Percentiles rank a stretch among this genome's conserved stretches.
Conservation (phyloP, 1,140 invertebrate genomes). For the Zaprionus kolodkinae region DNA sequence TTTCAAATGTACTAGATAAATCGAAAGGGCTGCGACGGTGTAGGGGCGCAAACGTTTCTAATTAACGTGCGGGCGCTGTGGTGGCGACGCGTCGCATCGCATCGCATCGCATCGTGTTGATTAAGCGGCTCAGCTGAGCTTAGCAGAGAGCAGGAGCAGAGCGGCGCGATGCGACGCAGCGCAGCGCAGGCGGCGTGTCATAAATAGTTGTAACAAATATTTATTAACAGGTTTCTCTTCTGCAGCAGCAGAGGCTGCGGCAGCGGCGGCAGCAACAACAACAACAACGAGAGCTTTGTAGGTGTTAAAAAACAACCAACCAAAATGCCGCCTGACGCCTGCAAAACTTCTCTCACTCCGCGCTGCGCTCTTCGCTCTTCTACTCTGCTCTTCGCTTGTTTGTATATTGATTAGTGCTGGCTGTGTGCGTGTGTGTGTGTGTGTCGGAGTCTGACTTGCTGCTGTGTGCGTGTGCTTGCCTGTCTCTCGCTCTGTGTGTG, state of each 20-base stretch:
- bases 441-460: neutral
- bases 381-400: slow-evolving; percentile 26
- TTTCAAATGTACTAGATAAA: too few relatives aligned
- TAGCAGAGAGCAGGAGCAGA: neutral
- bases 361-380: neutral
- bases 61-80: slow-evolving; percentile 9
- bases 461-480: neutral
- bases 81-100: neutral
- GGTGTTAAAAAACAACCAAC: slow-evolving; percentile 77
- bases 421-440: neutral
- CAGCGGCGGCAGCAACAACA: too few relatives aligned
- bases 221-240: slow-evolving; percentile 23
- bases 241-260: slow-evolving; percentile 12
- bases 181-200: neutral
- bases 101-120: neutral
- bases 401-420: slow-evolving; percentile 51
- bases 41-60: slow-evolving; percentile 1
- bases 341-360: slow-evolving; percentile 28
- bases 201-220: slow-evolving; percentile 27
- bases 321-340: slow-evolving; percentile 69
- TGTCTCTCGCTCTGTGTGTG: neutral
- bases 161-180: neutral
- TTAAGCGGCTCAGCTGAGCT: slow-evolving; percentile 4
- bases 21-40: too few relatives aligned
- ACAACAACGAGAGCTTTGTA: slow-evolving; percentile 37